A percentile compares a stretch with the other conserved stretches of the same genome.
phyloP scores from a whole-genome alignment of 1,140 invertebrate species.

The Neodiprion lecontei region DNA sequence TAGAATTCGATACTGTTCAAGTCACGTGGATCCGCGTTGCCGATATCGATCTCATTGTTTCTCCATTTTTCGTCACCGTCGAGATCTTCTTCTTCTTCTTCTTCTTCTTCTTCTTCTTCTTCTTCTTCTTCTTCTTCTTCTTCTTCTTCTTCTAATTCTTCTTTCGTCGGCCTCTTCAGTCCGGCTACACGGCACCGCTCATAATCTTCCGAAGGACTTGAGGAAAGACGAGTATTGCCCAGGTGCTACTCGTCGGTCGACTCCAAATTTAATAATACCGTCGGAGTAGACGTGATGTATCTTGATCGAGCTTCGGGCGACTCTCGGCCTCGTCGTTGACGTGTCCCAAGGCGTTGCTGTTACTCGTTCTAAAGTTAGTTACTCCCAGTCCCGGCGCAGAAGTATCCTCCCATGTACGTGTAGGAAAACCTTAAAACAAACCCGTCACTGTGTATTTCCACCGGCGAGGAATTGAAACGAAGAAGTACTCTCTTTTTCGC shows the following conservation, averaged over 20 bases:
- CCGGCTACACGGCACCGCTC: neutral
- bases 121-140: neutral
- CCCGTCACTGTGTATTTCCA: neutral
- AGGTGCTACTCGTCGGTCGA: neutral
- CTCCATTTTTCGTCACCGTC: neutral
- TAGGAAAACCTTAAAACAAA: neutral
- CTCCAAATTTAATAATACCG: conserved; percentile 5
- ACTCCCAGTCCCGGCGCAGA: neutral
- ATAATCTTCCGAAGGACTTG: neutral
- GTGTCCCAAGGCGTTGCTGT: neutral
- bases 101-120: neutral
- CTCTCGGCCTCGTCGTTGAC: neutral
- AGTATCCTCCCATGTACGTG: too few relatives aligned
- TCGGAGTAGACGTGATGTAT: conserved; percentile 3
- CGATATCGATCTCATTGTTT: conserved; percentile 7
- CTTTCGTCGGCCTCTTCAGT: neutral
- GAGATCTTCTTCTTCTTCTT: neutral
- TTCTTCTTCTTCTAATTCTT: too few relatives aligned
- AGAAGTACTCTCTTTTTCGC: neutral
- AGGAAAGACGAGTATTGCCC: conserved; percentile 2
- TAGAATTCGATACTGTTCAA: conserved; percentile 5
- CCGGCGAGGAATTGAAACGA: neutral
- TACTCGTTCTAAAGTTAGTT: too few relatives aligned
- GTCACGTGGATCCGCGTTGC: neutral
- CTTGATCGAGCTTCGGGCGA: neutral